Conservation (phyloP, 2,797 vertebrate species). For the Notoglanidium macrostoma region DNA sequence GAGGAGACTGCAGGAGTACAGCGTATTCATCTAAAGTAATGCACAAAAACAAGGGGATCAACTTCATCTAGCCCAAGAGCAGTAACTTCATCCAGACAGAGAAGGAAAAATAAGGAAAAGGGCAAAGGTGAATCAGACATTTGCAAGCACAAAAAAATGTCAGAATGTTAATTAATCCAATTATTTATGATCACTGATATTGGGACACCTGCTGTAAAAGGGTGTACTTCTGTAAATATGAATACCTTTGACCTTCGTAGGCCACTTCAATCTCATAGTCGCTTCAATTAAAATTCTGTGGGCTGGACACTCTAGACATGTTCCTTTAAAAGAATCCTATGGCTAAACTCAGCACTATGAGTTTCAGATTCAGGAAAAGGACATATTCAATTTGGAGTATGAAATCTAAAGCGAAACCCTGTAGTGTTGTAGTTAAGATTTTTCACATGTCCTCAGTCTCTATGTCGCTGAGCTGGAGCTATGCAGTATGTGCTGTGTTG, state of each 20-base stretch:
- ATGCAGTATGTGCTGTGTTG: conserved; percentile 59
- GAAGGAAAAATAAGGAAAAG: not conserved
- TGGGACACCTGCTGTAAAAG: not conserved
- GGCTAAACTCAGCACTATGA: not conserved
- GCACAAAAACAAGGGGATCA: conserved; percentile 43
- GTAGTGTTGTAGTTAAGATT: conserved; percentile 7
- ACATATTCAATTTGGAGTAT: conserved; percentile 6
- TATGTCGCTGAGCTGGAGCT: conserved; percentile 33
- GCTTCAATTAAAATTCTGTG: not conserved
- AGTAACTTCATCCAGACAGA: conserved; percentile 8
- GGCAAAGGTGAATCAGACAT: conserved; percentile 1
- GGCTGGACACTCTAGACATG: not conserved
- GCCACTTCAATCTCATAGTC: not conserved
- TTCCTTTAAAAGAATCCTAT: not conserved
- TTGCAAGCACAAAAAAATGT: not conserved
- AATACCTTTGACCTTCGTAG: not conserved
- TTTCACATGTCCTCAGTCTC: conserved; percentile 18
- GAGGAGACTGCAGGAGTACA: conserved; percentile 65
- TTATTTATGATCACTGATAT: not conserved
- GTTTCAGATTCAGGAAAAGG: not conserved
- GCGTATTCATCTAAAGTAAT: conserved; percentile 38
- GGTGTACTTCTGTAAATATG: not conserved
- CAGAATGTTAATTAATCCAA: not conserved
- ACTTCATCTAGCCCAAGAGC: conserved; percentile 28
- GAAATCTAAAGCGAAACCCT: conserved; percentile 12